Base-by-base conservation (phyloP, 2,888 invertebrate genomes). In the Tetrapedia diversipes region DNA sequence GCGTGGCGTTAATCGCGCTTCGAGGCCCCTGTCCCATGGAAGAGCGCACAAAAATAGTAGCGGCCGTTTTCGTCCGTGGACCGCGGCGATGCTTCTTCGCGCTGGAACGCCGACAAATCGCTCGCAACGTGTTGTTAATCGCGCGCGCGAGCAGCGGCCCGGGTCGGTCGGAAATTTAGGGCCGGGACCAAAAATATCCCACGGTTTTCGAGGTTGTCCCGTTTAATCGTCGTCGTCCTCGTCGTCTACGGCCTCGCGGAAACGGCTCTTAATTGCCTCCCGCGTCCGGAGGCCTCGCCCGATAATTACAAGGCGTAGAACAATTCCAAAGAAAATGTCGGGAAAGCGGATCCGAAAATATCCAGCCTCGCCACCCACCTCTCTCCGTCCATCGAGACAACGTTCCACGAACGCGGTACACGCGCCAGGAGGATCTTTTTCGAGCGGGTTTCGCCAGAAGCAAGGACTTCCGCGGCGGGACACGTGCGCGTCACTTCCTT, bases 401-500 rank as follows among this genome's bases (percentile, higher is more conserved):
- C 19, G 16, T 22, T 22, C 49, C n/a, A 11, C 14, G 39, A 39
- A n/a, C 37, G 4, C n/a, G 29, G 24, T 27, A 8, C 27, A 16
- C 47, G n/a, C n/a, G n/a, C n/a, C n/a, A n/a, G n/a, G 10, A 47
- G 29, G 54, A 24, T 56, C 27, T 27, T 34, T 65, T 47, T 34
- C 29, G 34, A 29, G 41, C 45, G 43, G 72, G 70, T 67, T 79
- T 39, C 47, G 11, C 37, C 16, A 47, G 51, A 37, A 37, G n/a
- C 27, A 39, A 34, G 47, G 68, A 82, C 80, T 78, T 80, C 72
- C 79, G 45, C 49, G 32, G 54, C 72, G 73, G n/a, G n/a, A n/a
- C n/a, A n/a, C 83, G 81, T 77, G 80, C 70, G 85, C 78, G 78
- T 79, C 83, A 80, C 80, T 86, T 86, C 83, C 86, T 79, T 83